A percentile compares a stretch with the other conserved stretches of the same genome.
These are phyloP conservation scores for Lamproptera curius DNA, from an alignment of 2,888 invertebrate genomes.

Conservation along the genomic window DNA sequence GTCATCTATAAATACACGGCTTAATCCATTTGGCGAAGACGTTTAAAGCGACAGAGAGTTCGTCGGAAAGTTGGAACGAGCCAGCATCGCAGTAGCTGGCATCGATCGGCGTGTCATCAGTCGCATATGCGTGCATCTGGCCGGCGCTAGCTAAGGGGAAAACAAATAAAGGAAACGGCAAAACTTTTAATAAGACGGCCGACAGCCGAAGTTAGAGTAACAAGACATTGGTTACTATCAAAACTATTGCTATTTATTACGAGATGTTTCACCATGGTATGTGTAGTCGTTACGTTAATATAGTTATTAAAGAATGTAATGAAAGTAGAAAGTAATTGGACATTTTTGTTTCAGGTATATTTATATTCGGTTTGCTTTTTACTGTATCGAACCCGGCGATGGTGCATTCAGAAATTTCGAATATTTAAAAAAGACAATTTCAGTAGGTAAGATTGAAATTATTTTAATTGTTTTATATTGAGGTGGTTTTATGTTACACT, in stretches of 20 bases:
- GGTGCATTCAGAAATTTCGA: constrained; percentile 59
- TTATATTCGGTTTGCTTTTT: constrained; percentile 40
- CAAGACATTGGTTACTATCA: too few species aligned
- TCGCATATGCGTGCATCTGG: constrained; percentile 17
- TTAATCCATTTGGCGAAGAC: constrained; percentile 16
- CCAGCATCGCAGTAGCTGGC: constrained; percentile 23
- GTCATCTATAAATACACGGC: constrained; percentile 14
- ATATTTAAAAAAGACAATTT: constrained; percentile 49
- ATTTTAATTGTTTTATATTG: too few species aligned
- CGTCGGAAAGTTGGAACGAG: constrained; percentile 30
- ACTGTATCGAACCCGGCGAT: constrained; percentile 35
- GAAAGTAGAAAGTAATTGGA: too few species aligned
- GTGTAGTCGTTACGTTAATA: too few species aligned
- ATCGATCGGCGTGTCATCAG: constrained; percentile 22
- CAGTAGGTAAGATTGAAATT: constrained; percentile 64
- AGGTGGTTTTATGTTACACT: too few species aligned
- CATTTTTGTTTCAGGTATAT: constrained; percentile 41
- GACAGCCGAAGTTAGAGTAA: neutral
- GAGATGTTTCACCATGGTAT: too few species aligned
- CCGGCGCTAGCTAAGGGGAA: constrained; percentile 7
- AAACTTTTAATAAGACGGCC: constrained; percentile 10
- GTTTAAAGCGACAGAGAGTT: constrained; percentile 6
- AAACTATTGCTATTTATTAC: constrained; percentile 1
- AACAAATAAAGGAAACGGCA: constrained; percentile 13
- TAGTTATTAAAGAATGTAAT: too few species aligned